Evolutionary conservation across 2,797 vertebrate species (phyloP), one percentile per base, ranked within the genome.

Genomic region (Allobates femoralis): DNA sequence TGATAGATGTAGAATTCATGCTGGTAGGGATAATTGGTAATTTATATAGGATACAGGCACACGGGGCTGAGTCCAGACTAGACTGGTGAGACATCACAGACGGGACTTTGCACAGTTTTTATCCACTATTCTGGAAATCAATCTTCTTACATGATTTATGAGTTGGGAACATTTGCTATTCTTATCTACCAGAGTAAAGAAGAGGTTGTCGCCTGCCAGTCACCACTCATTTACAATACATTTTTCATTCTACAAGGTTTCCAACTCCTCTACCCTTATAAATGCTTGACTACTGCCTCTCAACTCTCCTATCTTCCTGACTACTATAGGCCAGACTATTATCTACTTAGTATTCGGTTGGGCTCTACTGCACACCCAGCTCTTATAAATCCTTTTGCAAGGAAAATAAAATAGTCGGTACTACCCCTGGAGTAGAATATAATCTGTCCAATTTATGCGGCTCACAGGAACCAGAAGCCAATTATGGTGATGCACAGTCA

Each of bases 11-110:
- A 46, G 51, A 73, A 21, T 74, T 26, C 69, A 83, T 32, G 53
- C 71, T 50, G 71, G 3, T 74, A 26, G 37, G 23, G 50, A 74
- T 74, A 74, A 74, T 74, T 46, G 71, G 34, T 75, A 41, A 83
- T 83, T 75, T 46, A 60, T 74, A 32, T 12, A 62, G 50, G 10
- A 30, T 5, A 7, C 32, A 83, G 37, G 71, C 37, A 73, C 53
- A 21, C 50, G 26, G 67, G 51, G 53, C 23, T 81, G 18, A 81
- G 16, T 41, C 32, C 37, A 56, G n/a, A 79, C 23, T 19, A 23
- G 23, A 11, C 19, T 50, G 71, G 7, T 71, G n/a, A 74, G 23
- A 74, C 41, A 74, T 50, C 41, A 74, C 71, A 26, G 37, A 50
- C 18, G 21, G 32, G 30, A 46, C 21, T 67, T 16, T 21, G 23